Conservation (phyloP, 2,888 invertebrate genomes). For the Zhengitettix transpicula region DNA sequence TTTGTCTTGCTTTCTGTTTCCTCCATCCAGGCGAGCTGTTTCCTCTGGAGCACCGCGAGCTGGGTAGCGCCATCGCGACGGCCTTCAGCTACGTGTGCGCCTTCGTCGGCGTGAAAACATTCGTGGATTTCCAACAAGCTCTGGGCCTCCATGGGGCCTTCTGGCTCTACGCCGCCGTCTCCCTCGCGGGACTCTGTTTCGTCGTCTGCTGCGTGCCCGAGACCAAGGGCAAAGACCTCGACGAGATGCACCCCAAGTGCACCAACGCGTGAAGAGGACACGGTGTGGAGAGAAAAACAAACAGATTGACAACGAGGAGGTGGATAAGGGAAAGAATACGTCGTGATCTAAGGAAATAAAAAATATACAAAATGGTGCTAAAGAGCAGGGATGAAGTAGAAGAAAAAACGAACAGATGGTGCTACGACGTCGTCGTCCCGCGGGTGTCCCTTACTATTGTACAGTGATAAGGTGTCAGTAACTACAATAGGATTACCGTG, state of each 20-base stretch:
- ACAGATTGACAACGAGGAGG: too few species aligned
- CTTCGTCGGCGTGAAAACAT: slow-evolving; percentile 72
- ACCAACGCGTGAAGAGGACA: not conserved
- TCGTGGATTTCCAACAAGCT: slow-evolving; percentile 61
- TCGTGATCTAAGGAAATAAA: too few species aligned
- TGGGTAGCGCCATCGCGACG: slow-evolving; percentile 73
- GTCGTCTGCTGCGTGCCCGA: slow-evolving; percentile 77
- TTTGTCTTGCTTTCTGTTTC: too few species aligned
- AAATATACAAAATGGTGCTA: too few species aligned
- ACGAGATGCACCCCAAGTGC: slow-evolving; percentile 62
- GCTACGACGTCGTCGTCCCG: too few species aligned
- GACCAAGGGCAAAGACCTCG: slow-evolving; percentile 77
- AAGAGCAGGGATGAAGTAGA: too few species aligned
- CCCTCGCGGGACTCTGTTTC: slow-evolving; percentile 65
- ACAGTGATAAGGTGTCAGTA: too few species aligned
- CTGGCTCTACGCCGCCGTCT: slow-evolving; percentile 73
- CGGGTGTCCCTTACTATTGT: too few species aligned
- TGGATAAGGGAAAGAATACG: too few species aligned
- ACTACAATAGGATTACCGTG: too few species aligned
- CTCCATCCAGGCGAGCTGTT: slow-evolving; percentile 44
- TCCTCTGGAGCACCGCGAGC: slow-evolving; percentile 66
- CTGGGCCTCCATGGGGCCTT: slow-evolving; percentile 71
- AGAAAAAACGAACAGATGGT: too few species aligned
- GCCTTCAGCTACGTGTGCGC: slow-evolving; percentile 76
- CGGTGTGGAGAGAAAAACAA: too few species aligned